Conservation (phyloP, 2,888 invertebrate species). For the Drosophila rellima region DNA sequence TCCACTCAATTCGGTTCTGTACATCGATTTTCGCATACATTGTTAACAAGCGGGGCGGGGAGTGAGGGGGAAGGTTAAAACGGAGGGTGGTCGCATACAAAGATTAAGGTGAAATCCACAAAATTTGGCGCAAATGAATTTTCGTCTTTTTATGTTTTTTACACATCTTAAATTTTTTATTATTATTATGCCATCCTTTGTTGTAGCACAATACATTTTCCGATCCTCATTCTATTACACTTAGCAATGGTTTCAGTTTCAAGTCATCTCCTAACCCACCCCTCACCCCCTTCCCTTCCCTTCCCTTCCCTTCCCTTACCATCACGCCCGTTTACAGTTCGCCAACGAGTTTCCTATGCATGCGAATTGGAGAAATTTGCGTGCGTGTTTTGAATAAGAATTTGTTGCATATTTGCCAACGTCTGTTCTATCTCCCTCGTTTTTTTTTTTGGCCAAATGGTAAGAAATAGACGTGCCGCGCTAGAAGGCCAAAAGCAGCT, state of each 20-base stretch:
- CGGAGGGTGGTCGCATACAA: no score
- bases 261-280: not conserved
- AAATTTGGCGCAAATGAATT: constrained; percentile 82
- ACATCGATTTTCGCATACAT: constrained; percentile 78
- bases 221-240: constrained; percentile 81
- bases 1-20: constrained; percentile 59
- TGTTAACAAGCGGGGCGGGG: constrained; percentile 48
- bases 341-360: constrained; percentile 55
- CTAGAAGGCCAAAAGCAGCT: constrained; percentile 37
- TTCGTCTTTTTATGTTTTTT: constrained; percentile 81
- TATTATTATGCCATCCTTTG: constrained; percentile 81
- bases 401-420: constrained; percentile 81
- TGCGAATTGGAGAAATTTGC: constrained; percentile 81
- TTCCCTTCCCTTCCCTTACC: not conserved
- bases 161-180: constrained; percentile 82
- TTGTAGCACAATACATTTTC: constrained; percentile 69
- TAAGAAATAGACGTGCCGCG: constrained; percentile 78
- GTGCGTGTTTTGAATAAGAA: constrained; percentile 83
- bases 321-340: constrained; percentile 27
- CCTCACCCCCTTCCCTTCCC: not conserved
- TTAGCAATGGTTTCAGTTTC: constrained; percentile 67
- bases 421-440: not conserved
- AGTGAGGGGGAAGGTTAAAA: not conserved
- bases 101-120: constrained; percentile 81
- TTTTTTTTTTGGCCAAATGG: constrained; percentile 67